A percentile compares a stretch with the other conserved stretches of the same genome.
phyloP scores from a whole-genome alignment of 1,140 invertebrate genomes.

The Leptoteleia sp. region DNA sequence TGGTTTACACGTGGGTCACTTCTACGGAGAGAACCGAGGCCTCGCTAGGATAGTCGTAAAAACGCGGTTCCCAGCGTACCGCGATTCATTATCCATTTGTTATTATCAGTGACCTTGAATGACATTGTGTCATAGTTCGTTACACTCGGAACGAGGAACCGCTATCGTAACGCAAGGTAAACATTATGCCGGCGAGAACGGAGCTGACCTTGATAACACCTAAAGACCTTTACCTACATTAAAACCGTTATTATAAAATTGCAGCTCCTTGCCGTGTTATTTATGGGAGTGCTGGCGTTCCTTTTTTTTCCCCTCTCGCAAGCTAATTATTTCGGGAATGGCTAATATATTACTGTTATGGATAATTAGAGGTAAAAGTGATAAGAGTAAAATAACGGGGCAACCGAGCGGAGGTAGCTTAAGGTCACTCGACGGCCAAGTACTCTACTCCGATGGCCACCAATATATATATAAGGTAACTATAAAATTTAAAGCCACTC shows the following conservation, averaged over 20 bases:
- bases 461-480: no score
- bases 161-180: slow-evolving; percentile 24
- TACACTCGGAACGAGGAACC: slow-evolving; percentile 24
- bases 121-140: slow-evolving; percentile 35
- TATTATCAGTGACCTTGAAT: slow-evolving; percentile 49
- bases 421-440: no score
- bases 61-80: slow-evolving; percentile 2
- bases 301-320: no score
- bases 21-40: neutral
- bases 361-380: slow-evolving; percentile 35
- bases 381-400: slow-evolving; percentile 28
- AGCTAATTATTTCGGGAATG: slow-evolving; percentile 29
- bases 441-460: no score
- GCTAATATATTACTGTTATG: slow-evolving; percentile 31
- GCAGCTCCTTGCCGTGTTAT: slow-evolving; percentile 23
- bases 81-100: slow-evolving; percentile 34
- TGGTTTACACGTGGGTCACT: slow-evolving; percentile 27
- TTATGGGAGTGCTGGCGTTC: slow-evolving; percentile 21
- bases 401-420: slow-evolving; percentile 1
- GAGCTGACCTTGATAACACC: slow-evolving; percentile 44
- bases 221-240: slow-evolving; percentile 44
- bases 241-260: slow-evolving; percentile 53
- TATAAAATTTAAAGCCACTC: no score
- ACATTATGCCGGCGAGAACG: slow-evolving; percentile 23
- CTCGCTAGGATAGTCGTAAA: slow-evolving; percentile 10